phyloP scores from a whole-genome alignment of 2,113 vertebrate genomes.

The Myrmecobius fasciatus region DNA sequence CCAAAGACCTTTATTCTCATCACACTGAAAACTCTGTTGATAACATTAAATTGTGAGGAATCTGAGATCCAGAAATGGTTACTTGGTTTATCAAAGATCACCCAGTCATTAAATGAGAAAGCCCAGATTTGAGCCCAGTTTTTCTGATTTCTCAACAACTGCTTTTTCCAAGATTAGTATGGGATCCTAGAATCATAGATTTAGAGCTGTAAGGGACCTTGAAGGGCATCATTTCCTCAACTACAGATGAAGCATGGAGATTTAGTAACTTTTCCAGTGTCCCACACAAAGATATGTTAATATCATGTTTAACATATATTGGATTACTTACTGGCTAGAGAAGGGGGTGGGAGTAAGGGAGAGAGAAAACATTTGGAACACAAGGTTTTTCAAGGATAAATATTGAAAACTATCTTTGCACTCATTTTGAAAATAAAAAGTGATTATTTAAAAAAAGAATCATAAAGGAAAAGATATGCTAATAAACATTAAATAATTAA shows the following conservation, averaged over 20 bases:
- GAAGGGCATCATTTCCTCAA: background rate
- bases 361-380: too few relatives aligned
- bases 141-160: background rate
- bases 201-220: background rate
- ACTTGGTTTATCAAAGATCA: background rate
- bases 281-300: background rate
- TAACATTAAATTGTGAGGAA: background rate
- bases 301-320: background rate
- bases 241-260: background rate
- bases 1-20: background rate
- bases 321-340: too few relatives aligned
- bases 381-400: too few relatives aligned
- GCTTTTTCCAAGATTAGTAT: background rate
- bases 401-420: too few relatives aligned
- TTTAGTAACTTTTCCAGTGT: background rate
- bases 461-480: background rate
- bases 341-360: too few relatives aligned
- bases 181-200: background rate
- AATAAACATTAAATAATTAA: background rate
- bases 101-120: background rate
- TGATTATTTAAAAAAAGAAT: too few relatives aligned
- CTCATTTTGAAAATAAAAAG: too few relatives aligned
- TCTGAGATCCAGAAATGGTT: background rate
- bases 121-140: background rate
- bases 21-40: background rate